phyloP scores from a whole-genome alignment of 1,140 invertebrate genomes.

The Limonius californicus region DNA sequence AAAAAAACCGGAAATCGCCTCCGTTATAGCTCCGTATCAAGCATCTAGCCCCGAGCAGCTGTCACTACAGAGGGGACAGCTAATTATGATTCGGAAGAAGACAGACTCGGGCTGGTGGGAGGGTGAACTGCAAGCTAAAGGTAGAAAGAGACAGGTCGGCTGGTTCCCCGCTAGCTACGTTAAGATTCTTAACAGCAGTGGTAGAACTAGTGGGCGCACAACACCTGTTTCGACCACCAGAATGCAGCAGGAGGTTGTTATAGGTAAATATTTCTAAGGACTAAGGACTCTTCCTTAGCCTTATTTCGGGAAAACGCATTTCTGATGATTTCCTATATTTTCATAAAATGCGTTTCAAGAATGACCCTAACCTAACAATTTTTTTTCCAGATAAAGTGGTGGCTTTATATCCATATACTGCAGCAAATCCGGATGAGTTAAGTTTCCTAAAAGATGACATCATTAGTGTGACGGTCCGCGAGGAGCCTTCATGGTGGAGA shows the following conservation, averaged over 20 bases:
- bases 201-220: conserved; percentile 65
- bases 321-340: no score
- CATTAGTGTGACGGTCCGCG: conserved; percentile 85
- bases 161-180: conserved; percentile 99
- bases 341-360: no score
- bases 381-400: conserved; percentile 76
- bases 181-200: conserved; percentile 68
- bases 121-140: conserved; percentile 95
- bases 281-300: no score
- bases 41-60: conserved; percentile 88
- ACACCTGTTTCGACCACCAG: conserved; percentile 63
- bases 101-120: conserved; percentile 98
- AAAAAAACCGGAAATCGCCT: conserved; percentile 84
- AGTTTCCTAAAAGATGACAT: conserved; percentile 92
- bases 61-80: conserved; percentile 84
- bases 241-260: conserved; percentile 57
- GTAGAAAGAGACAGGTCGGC: conserved; percentile 90
- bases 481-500: conserved; percentile 95
- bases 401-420: conserved; percentile 87
- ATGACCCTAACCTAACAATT: neutral
- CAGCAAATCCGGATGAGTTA: conserved; percentile 91
- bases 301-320: no score
- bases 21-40: conserved; percentile 84
- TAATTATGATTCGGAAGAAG: conserved; percentile 95
- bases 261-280: no score